Evolutionary conservation across 2,797 vertebrate genomes (phyloP), one percentile per base, ranked within the genome.

Genomic region (Malacoraja senta): DNA sequence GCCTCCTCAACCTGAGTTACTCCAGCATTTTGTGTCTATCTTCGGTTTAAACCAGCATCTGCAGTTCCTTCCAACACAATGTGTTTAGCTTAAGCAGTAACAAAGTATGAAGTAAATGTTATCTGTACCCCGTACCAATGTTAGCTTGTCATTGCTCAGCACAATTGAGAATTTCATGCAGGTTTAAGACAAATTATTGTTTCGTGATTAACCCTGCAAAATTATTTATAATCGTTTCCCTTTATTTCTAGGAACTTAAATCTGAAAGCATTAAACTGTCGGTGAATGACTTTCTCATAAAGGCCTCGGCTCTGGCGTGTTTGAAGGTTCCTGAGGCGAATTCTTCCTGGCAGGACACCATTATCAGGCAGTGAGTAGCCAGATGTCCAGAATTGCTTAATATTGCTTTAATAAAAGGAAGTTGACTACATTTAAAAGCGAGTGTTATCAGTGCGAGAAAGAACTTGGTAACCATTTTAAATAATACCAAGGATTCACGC

Each of bases 271-370:
- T 98, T 94, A 99, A 99, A 94, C 97, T 99, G 81, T 99, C 98
- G 26, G 98, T 99, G 94, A 99, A 99, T 84, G 98, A 99, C 95
- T 99, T 99, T 95, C 97, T 99, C 94, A 98, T 99, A 95, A 99
- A 99, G 97, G 98, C 98, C 94, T 98, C 98, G 0, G 98, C 99
- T 93, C 94, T 99, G 95, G 97, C 98, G 0, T 99, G 99, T 95
- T 95, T 99, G 95, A 99, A 99, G 95, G 98, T 99, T 93, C 99
- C 99, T 0, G 98, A 99, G 95, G 98, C 98, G 93, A 99, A 99
- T 96, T 99, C 99, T 44, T 99, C 98, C 13, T 99, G 99, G 99
- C 93, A 99, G 97, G 99, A 99, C 95, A 99, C 99, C 0, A 97
- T 99, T 94, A 99, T 99, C 94, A 97, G 99, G 94, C 98, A 99